These are phyloP conservation scores for Chiloscyllium punctatum DNA, from an alignment of 2,797 vertebrate genomes.

Conservation along the genomic window DNA sequence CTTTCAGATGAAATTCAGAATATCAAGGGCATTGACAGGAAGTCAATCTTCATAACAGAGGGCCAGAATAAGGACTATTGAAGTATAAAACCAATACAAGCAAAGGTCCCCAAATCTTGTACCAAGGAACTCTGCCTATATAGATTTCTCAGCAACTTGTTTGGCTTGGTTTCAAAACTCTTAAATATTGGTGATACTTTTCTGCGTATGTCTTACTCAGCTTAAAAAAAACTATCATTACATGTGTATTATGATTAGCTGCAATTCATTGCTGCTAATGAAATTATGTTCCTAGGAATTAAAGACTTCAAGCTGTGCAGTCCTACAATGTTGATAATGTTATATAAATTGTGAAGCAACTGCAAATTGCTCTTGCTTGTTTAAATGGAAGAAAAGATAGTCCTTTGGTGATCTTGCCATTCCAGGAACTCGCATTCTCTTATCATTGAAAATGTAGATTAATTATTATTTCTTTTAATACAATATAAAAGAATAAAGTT, in stretches of 20 bases:
- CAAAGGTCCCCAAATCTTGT: not conserved
- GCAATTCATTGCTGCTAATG: not conserved
- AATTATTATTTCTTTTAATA: not conserved
- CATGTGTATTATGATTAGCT: not conserved
- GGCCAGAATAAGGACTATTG: not conserved
- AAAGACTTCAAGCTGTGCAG: not conserved
- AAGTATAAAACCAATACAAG: not conserved
- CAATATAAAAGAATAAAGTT: not conserved
- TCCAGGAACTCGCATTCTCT: not conserved
- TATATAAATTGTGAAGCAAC: not conserved
- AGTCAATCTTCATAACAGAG: not conserved
- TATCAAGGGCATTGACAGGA: not conserved
- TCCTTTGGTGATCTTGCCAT: not conserved
- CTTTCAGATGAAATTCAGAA: not conserved
- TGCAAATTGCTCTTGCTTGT: not conserved
- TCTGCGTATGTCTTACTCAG: not conserved
- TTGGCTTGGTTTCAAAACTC: not conserved
- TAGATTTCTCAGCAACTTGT: not conserved
- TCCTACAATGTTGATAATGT: not conserved
- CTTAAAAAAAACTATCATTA: not conserved
- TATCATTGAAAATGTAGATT: not conserved
- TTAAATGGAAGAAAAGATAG: not conserved
- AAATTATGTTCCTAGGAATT: not conserved
- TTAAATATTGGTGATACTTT: not conserved
- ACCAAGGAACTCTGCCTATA: not conserved